Conservation (phyloP, 2,113 vertebrate genomes). For the Chaetura pelagica region DNA sequence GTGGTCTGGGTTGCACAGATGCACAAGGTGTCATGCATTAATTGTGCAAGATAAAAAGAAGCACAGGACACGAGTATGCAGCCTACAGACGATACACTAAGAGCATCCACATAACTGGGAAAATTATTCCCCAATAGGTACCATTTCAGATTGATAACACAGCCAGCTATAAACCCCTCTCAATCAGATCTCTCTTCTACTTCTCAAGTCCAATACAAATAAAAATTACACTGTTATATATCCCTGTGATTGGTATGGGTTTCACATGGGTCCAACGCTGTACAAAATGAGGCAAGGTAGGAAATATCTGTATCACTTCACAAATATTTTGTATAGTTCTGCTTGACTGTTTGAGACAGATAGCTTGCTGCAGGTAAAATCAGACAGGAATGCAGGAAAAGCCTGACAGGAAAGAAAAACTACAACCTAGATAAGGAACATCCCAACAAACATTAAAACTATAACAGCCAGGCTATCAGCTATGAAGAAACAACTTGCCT, state of each 20-base stretch:
- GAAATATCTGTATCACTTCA: background rate
- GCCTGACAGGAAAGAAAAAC: constrained; percentile 16
- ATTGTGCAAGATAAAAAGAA: background rate
- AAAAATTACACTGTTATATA: background rate
- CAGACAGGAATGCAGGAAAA: background rate
- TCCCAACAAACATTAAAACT: background rate
- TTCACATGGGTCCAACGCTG: background rate
- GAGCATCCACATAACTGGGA: background rate
- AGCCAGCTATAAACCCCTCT: background rate
- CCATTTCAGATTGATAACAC: background rate
- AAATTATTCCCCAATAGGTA: background rate
- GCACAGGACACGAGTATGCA: background rate
- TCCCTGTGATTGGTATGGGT: background rate
- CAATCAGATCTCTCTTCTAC: background rate
- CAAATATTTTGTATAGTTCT: background rate
- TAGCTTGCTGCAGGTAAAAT: background rate
- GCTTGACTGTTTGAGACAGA: background rate
- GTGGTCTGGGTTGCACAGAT: background rate
- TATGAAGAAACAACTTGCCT: background rate
- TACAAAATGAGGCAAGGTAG: background rate
- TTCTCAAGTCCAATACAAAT: background rate
- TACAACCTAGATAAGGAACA: background rate
- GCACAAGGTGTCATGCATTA: background rate
- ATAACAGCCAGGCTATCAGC: background rate
- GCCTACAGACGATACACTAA: background rate